These are phyloP conservation scores for Poeciliopsis occidentalis DNA, from an alignment of 2,113 vertebrate species.

Conservation along the genomic window DNA sequence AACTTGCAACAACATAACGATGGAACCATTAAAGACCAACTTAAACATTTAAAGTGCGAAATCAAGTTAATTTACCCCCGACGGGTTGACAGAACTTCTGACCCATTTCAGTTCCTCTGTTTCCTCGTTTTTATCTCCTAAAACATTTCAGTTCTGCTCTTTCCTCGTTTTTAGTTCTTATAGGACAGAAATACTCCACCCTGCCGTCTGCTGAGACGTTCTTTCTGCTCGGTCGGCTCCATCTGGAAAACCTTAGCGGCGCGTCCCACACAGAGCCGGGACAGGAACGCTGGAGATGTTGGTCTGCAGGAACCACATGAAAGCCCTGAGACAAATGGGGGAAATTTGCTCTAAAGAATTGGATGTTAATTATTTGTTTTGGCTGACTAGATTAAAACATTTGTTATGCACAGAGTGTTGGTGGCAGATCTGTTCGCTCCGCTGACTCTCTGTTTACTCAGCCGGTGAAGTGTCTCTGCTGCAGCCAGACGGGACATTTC, in stretches of 20 bases:
- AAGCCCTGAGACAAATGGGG: slow-evolving; percentile 23
- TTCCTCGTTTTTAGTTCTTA: slow-evolving; percentile 58
- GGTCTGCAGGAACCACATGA: slow-evolving; percentile 27
- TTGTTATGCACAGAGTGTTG: slow-evolving; percentile 44
- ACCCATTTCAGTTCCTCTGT: not conserved
- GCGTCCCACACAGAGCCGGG: slow-evolving; percentile 33
- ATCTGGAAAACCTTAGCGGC: slow-evolving; percentile 72
- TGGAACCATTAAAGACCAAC: no score
- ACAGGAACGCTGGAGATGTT: slow-evolving; percentile 20
- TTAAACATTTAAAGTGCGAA: no score
- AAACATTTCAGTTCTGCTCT: not conserved
- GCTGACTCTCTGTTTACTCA: slow-evolving; percentile 61
- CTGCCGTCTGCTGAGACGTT: slow-evolving; percentile 44
- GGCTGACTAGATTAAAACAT: slow-evolving; percentile 52
- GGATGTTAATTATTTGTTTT: slow-evolving; percentile 57
- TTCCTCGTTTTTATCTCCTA: slow-evolving; percentile 42
- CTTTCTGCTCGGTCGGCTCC: slow-evolving; percentile 33
- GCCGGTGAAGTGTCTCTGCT: slow-evolving; percentile 36
- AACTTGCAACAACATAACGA: no score
- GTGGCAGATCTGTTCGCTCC: slow-evolving; percentile 34
- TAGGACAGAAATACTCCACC: slow-evolving; percentile 62
- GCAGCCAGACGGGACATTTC: slow-evolving; percentile 25
- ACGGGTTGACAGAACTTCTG: no score
- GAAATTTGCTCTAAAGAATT: slow-evolving; percentile 27
- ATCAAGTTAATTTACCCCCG: no score